A percentile compares a stretch with the other conserved stretches of the same genome.
phyloP scores from a whole-genome alignment of 2,113 vertebrate genomes.

The Scatophagus argus region DNA sequence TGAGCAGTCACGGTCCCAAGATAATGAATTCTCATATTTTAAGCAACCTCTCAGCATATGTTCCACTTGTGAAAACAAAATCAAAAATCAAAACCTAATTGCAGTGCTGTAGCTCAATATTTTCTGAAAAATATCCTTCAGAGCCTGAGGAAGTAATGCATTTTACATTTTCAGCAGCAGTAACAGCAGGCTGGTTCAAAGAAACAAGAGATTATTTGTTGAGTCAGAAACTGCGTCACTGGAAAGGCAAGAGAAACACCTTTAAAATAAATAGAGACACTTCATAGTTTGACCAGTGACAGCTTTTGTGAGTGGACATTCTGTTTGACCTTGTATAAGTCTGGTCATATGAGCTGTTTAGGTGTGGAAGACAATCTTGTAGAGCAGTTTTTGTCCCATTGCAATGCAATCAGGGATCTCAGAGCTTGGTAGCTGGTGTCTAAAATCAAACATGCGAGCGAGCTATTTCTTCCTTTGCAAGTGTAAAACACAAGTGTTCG shows the following conservation, averaged over 20 bases:
- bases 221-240: not conserved
- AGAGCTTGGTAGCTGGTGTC: too few relatives aligned
- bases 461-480: not conserved
- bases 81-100: not conserved
- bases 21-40: not conserved
- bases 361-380: not conserved
- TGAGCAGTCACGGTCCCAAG: not conserved
- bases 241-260: not conserved
- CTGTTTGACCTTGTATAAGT: not conserved
- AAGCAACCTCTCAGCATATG: not conserved
- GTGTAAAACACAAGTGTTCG: not conserved
- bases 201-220: not conserved
- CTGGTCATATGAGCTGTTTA: not conserved
- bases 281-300: not conserved
- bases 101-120: not conserved
- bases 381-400: not conserved
- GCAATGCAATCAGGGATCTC: too few relatives aligned
- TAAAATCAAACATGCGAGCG: too few relatives aligned
- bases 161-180: not conserved
- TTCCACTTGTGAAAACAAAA: conserved; percentile 2
- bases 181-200: not conserved
- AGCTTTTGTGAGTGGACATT: not conserved
- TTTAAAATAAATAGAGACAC: not conserved
- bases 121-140: not conserved
- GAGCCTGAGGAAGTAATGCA: not conserved